Conservation (phyloP, 1,140 invertebrate genomes). For the Drosophila gunungcola region DNA sequence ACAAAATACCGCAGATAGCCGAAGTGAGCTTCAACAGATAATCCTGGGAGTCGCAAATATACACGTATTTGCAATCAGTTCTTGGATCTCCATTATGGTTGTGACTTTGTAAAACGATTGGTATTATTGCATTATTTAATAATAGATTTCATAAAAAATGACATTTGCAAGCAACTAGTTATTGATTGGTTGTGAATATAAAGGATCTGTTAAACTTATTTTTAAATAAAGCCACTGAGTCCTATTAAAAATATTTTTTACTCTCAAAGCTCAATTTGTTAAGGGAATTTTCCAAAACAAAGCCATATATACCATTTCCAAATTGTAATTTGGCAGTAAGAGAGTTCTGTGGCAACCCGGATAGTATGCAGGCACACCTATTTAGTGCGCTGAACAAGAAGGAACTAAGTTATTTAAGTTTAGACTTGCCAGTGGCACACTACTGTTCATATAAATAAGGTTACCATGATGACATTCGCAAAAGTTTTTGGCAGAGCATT, state of each 20-base stretch:
- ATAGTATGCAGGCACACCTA: not conserved
- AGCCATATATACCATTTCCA: not conserved
- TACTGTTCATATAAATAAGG: conserved; percentile 1
- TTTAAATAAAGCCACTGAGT: no score
- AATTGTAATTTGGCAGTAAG: no score
- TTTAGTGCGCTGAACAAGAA: not conserved
- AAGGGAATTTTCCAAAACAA: not conserved
- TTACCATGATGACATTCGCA: conserved; percentile 12
- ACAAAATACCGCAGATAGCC: conserved; percentile 27
- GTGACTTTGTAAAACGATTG: no score
- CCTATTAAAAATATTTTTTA: no score
- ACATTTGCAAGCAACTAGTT: no score
- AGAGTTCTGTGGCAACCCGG: no score
- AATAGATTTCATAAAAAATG: no score
- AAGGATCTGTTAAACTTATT: no score
- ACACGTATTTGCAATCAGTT: not conserved
- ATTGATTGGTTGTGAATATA: no score
- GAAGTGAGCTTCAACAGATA: not conserved
- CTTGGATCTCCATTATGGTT: no score
- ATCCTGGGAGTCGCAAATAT: not conserved
- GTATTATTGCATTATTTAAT: no score
- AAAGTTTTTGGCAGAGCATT: conserved; percentile 37
- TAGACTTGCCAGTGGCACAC: conserved; percentile 2
- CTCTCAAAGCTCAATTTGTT: no score
- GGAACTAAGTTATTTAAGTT: conserved; percentile 22